These are phyloP conservation scores for Trachymyrmex cornetzi DNA, from an alignment of 1,140 invertebrate species.

Conservation along the genomic window DNA sequence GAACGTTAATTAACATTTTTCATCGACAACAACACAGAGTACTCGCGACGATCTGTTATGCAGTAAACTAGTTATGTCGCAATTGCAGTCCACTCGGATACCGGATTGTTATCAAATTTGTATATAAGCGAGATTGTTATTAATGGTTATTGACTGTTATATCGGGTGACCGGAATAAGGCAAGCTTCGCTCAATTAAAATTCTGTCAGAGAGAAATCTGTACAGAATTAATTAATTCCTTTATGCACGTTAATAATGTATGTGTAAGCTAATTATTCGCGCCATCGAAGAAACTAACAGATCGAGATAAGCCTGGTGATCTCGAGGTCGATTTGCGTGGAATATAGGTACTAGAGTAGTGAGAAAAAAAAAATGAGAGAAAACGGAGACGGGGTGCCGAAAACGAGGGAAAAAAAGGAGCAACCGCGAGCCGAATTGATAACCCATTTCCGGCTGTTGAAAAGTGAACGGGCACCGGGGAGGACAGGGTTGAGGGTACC, in stretches of 20 bases:
- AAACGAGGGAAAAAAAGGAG: constrained; percentile 25
- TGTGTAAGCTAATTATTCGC: neutral
- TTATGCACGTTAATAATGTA: neutral
- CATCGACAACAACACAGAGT: neutral
- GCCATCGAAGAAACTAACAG: constrained; percentile 4
- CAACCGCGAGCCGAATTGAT: constrained; percentile 56
- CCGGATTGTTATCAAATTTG: constrained; percentile 36
- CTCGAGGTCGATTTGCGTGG: constrained; percentile 40
- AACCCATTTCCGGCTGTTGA: constrained; percentile 63
- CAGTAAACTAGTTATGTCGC: neutral
- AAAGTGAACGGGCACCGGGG: constrained; percentile 32
- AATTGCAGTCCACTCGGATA: constrained; percentile 4
- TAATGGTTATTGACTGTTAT: constrained; percentile 8
- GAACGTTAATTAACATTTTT: constrained; percentile 36
- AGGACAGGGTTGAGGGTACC: constrained; percentile 8
- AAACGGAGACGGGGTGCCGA: constrained; percentile 18
- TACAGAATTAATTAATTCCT: constrained; percentile 20
- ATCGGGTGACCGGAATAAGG: constrained; percentile 1
- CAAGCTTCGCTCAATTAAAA: constrained; percentile 2
- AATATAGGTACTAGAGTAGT: neutral
- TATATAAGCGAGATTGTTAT: constrained; percentile 40
- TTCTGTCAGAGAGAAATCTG: neutral
- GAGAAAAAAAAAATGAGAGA: neutral
- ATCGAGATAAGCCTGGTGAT: constrained; percentile 21
- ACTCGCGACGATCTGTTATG: neutral